Evolutionary conservation across 2,888 invertebrate genomes (phyloP).

Genomic region (Altica lythri): DNA sequence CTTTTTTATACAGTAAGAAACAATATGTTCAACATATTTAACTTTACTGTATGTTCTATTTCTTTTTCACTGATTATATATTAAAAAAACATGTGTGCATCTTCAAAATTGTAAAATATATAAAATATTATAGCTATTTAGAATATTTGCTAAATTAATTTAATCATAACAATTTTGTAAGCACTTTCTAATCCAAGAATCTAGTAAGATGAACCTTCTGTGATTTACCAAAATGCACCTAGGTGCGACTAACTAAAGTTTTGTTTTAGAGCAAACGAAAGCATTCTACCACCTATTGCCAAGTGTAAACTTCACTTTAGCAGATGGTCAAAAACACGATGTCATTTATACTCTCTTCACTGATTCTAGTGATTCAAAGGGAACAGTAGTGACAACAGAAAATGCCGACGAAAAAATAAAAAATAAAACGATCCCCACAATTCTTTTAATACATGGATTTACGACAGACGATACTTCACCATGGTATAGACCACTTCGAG

Average conservation of each 20-base stretch:
- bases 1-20: too few species aligned
- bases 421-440: constrained; percentile 48
- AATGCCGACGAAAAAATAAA: constrained; percentile 25
- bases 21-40: too few species aligned
- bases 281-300: constrained; percentile 30
- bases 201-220: too few species aligned
- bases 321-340: constrained; percentile 38
- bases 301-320: constrained; percentile 42
- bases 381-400: constrained; percentile 38
- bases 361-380: constrained; percentile 26
- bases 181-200: too few species aligned
- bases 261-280: constrained; percentile 17
- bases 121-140: too few species aligned
- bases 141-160: too few species aligned
- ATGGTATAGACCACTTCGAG: constrained; percentile 44
- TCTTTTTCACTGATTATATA: too few species aligned
- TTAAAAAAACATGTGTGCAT: too few species aligned
- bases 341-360: constrained; percentile 43
- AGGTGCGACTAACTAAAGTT: background rate
- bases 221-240: too few species aligned
- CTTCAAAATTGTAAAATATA: too few species aligned
- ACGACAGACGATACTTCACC: constrained; percentile 55
- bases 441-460: constrained; percentile 61
- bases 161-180: too few species aligned
- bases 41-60: too few species aligned